These are phyloP conservation scores for Diplazon laetatorius DNA, from an alignment of 2,888 invertebrate species.

Conservation along the genomic window DNA sequence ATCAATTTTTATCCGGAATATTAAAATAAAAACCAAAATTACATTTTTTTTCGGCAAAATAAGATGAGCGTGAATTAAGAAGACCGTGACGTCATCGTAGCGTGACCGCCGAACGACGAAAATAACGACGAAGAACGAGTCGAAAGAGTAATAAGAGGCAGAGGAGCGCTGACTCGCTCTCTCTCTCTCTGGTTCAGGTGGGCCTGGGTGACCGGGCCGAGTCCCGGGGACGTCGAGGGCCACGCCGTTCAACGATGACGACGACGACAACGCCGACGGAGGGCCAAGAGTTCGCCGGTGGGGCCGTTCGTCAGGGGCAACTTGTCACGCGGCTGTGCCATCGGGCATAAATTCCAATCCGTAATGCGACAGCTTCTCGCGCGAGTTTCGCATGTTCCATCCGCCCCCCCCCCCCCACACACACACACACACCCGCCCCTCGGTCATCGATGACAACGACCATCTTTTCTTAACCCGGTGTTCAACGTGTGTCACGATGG, in stretches of 20 bases:
- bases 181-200: conserved; percentile 18
- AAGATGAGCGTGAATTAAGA: conserved; percentile 8
- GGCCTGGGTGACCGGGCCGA: conserved; percentile 23
- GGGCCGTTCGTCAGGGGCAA: conserved; percentile 82
- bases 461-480: conserved; percentile 58
- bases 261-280: conserved; percentile 65
- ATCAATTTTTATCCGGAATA: no score
- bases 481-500: conserved; percentile 74
- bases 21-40: no score
- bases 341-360: conserved; percentile 81
- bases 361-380: conserved; percentile 81
- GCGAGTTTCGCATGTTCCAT: conserved; percentile 45
- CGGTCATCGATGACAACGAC: conserved; percentile 23
- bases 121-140: conserved; percentile 21
- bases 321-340: conserved; percentile 83
- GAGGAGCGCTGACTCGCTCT: not conserved
- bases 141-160: no score
- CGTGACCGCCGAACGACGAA: conserved; percentile 31
- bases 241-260: conserved; percentile 20
- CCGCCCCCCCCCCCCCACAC: conserved; percentile 12
- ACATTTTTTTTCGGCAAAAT: no score
- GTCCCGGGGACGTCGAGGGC: conserved; percentile 39
- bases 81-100: conserved; percentile 36
- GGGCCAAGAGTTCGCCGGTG: conserved; percentile 82
- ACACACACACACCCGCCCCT: conserved; percentile 34